Conservation (phyloP, 2,113 vertebrate genomes). For the Hystrix brachyura region DNA sequence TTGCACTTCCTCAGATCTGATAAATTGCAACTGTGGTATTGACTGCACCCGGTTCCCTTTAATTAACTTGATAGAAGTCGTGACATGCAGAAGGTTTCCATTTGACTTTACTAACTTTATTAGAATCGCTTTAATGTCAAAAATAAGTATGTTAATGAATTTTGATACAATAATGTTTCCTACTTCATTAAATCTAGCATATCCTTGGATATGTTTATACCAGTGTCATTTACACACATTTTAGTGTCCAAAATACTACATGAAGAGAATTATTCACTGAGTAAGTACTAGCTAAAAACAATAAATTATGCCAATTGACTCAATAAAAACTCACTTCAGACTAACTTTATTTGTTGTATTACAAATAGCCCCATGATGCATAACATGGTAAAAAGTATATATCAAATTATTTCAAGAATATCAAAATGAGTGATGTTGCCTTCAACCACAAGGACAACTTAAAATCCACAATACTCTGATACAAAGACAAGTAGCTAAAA, state of each 20-base stretch:
- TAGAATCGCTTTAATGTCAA: conserved; percentile 61
- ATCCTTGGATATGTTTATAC: background rate
- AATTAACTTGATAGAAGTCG: conserved; percentile 57
- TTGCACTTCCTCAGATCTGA: conserved; percentile 15
- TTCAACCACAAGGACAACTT: background rate
- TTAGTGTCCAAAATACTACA: conserved; percentile 52
- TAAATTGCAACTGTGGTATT: conserved; percentile 1
- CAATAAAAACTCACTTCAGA: conserved; percentile 45
- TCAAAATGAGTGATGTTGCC: background rate
- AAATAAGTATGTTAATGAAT: conserved; percentile 41
- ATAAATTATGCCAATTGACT: conserved; percentile 35
- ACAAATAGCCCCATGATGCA: background rate
- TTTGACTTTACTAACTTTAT: conserved; percentile 50
- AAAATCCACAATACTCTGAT: background rate
- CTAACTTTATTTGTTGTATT: conserved; percentile 45
- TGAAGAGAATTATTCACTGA: conserved; percentile 18
- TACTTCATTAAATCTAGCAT: background rate
- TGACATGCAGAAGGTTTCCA: background rate
- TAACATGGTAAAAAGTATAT: background rate
- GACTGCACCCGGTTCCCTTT: background rate
- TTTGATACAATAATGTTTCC: conserved; percentile 23
- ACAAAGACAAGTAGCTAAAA: background rate
- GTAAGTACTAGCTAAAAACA: conserved; percentile 40
- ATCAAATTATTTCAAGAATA: background rate
- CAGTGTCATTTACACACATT: background rate